Percentiles rank a stretch among this genome's conserved stretches.
Evolutionary conservation across 1,140 invertebrate genomes (phyloP).

Genomic region (Acyrthosiphon pisum): DNA sequence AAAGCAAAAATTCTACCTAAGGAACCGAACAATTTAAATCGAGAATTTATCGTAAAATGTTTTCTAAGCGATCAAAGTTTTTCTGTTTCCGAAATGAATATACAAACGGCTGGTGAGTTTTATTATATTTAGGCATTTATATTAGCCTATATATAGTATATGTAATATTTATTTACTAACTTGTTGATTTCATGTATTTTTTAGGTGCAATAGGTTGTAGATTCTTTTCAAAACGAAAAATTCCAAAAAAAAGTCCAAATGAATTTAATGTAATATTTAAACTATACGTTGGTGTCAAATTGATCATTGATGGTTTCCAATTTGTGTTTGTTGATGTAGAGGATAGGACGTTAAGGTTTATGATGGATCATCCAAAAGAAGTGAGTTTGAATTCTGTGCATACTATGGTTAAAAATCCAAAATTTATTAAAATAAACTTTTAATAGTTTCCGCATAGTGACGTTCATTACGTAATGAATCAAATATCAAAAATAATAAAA

Average conservation of each 20-base stretch:
- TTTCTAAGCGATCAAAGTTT: constrained; percentile 32
- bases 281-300: constrained; percentile 23
- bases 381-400: not conserved
- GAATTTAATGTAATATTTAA: not conserved
- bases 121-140: not conserved
- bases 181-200: not conserved
- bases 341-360: constrained; percentile 34
- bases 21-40: not conserved
- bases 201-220: constrained; percentile 28
- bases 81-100: constrained; percentile 26
- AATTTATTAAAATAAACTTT: not conserved
- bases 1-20: constrained; percentile 26
- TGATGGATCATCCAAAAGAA: constrained; percentile 47
- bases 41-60: constrained; percentile 41
- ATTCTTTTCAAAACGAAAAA: constrained; percentile 49
- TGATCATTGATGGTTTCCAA: constrained; percentile 16
- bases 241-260: not conserved
- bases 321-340: constrained; percentile 34
- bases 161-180: not conserved
- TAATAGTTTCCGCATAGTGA: constrained; percentile 44
- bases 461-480: not conserved
- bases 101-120: not conserved
- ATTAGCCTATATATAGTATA: not conserved
- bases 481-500: not conserved
- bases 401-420: not conserved